Conservation (phyloP, 2,113 vertebrate species). For the Camelus dromedarius region DNA sequence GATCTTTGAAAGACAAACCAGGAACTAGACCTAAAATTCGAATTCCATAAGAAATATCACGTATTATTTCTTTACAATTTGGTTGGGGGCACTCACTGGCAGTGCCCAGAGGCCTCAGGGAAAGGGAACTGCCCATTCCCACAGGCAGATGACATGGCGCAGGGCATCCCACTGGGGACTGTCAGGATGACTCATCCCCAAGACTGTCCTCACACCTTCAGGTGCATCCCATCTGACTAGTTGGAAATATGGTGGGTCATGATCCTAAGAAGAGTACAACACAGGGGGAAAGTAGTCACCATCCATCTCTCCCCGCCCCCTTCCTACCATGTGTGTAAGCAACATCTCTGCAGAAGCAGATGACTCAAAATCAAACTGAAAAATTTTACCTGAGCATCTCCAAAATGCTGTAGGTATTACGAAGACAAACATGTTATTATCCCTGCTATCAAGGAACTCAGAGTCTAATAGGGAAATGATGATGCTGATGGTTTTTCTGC, state of each 20-base stretch:
- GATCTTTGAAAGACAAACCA: neutral
- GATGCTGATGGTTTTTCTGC: neutral
- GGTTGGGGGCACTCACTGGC: neutral
- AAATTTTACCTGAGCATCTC: neutral
- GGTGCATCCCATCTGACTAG: neutral
- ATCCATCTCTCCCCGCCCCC: neutral
- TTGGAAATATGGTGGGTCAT: neutral
- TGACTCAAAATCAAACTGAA: neutral
- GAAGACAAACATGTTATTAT: neutral
- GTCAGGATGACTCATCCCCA: neutral
- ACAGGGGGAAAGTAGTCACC: neutral
- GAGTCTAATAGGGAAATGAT: neutral
- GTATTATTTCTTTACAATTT: neutral
- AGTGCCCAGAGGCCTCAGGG: neutral
- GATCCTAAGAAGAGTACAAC: neutral
- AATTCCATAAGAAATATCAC: neutral
- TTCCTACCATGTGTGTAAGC: neutral
- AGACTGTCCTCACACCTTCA: neutral
- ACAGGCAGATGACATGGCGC: neutral
- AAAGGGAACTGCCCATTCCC: neutral
- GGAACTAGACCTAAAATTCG: neutral
- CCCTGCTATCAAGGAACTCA: neutral
- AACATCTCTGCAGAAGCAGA: constrained; percentile 10
- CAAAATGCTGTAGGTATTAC: neutral
- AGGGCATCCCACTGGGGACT: neutral